Conservation (phyloP, 2,888 invertebrate species). For the Drosophila peninsularis region DNA sequence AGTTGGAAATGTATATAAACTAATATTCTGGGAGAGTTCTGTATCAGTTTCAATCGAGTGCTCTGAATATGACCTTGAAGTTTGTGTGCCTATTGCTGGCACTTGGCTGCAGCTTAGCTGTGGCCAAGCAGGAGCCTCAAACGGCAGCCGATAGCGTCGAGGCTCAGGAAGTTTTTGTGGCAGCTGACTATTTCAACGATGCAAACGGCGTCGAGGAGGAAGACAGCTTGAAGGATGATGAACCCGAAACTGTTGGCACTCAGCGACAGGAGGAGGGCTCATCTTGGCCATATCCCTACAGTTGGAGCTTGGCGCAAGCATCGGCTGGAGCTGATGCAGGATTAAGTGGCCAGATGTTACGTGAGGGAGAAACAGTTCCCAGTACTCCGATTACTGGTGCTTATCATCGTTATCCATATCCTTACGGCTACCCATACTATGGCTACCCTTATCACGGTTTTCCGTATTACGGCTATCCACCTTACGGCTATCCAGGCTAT, state of each 20-base stretch:
- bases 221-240: not conserved
- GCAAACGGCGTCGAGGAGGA: conserved; percentile 5
- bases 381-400: not conserved
- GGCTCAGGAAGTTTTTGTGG: conserved; percentile 12
- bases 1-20: conserved; percentile 29
- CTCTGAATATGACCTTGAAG: conserved; percentile 31
- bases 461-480: not conserved
- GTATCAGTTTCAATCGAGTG: conserved; percentile 30
- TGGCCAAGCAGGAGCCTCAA: conserved; percentile 13
- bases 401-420: conserved; percentile 4
- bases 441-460: not conserved
- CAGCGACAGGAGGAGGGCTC: not conserved
- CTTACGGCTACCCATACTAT: not conserved
- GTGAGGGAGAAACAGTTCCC: not conserved
- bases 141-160: not conserved
- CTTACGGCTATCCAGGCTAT: not conserved
- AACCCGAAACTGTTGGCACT: not conserved
- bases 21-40: not conserved
- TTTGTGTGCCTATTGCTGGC: conserved; percentile 34
- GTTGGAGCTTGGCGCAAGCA: not conserved
- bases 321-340: not conserved
- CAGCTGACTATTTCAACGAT: not conserved
- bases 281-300: not conserved
- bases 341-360: too few species aligned
- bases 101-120: conserved; percentile 16